Evolutionary conservation across 2,797 vertebrate species (phyloP), one percentile per base, ranked within the genome.

Genomic region (Toxotes lorentzi): DNA sequence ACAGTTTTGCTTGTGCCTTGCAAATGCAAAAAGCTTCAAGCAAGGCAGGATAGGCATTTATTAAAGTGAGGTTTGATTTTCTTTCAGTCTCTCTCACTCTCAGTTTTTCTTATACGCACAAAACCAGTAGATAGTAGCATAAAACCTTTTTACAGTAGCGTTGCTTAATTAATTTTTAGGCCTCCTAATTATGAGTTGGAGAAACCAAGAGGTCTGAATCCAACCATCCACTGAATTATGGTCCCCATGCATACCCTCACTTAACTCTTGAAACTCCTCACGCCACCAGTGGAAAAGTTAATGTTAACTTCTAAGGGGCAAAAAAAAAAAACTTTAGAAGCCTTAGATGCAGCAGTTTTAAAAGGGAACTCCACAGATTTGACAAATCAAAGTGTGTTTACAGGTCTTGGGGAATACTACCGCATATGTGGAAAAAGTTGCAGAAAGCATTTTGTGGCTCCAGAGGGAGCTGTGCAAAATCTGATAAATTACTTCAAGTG

Each of bases 21-120:
- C 51, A 74, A 69, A 81, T 84, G 47, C 65, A 21, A 85, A 74
- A 79, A 38, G 80, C 86, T 74, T 67, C 51, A 66, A 64, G 73
- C 73, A 59, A 75, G 27, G 64, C 35, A 27, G 60, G 34, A 70
- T 30, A 67, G 69, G 21, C 57, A 69, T 51, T 78, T 70, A 79
- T 81, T 82, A 58, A 24, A 74, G 69, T 14, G 47, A 66, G 61
- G n/a, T 70, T 78, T 69, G 59, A 51, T 76, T 82, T 76, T 77
- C 75, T 61, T 69, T 74, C 43, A 76, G 0, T 71, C n/a, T 73
- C 48, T 34, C 32, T 67, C 24, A 59, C 57, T 17, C 30, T 7
- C 11, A 24, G 27, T 59, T 5, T 32, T 60, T 58, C 40, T 62
- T 61, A 58, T 53, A 45, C 41, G 51, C 32, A 65, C 35, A 70